These are phyloP conservation scores for Ibidorhyncha struthersii DNA, from an alignment of 2,113 vertebrate species.

Conservation along the genomic window DNA sequence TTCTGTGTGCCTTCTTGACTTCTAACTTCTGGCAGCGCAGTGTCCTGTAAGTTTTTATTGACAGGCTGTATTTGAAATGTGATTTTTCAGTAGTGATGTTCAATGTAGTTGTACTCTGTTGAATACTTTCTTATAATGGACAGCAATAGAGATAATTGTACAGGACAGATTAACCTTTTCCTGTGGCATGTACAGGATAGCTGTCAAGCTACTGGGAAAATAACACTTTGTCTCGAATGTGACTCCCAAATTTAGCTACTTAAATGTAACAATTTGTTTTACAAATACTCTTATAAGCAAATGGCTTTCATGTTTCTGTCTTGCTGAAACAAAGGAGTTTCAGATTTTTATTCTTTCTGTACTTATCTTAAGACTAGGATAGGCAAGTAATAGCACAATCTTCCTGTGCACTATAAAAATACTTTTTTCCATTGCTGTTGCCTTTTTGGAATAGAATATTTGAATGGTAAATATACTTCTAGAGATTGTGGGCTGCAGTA, in stretches of 20 bases:
- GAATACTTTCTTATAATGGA: background rate
- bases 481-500: background rate
- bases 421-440: background rate
- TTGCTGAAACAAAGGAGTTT: background rate
- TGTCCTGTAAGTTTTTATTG: background rate
- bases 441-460: background rate
- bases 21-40: background rate
- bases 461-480: background rate
- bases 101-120: background rate
- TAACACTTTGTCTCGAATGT: background rate
- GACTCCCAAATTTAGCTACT: background rate
- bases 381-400: background rate
- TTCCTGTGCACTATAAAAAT: background rate
- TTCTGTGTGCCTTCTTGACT: background rate
- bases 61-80: background rate
- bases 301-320: background rate
- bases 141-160: background rate
- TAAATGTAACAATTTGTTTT: background rate
- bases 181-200: background rate
- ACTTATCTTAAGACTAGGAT: background rate
- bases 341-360: background rate
- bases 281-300: background rate
- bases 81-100: background rate
- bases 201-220: background rate
- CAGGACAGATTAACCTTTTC: background rate